Conservation (phyloP, 1,140 invertebrate genomes). For the Polyergus mexicanus region DNA sequence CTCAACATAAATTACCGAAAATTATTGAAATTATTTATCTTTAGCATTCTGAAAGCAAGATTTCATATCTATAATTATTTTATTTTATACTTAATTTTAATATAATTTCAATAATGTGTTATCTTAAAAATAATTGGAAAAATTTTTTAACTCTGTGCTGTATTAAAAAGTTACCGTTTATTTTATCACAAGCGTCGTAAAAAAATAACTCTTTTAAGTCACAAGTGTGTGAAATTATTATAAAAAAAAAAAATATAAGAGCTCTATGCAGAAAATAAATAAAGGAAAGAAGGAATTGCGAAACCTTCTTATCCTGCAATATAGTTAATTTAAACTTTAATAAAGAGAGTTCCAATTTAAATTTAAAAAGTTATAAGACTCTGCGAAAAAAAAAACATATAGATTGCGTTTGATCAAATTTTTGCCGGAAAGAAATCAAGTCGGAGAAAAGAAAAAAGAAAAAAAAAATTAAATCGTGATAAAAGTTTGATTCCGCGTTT, state of each 20-base stretch:
- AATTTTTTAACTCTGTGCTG: neutral
- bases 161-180: neutral
- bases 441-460: neutral
- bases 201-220: neutral
- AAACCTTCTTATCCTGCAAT: neutral
- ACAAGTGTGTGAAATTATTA: neutral
- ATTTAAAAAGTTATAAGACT: neutral
- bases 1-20: neutral
- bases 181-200: neutral
- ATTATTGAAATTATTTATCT: neutral
- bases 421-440: neutral
- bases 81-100: neutral
- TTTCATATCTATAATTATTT: slow-evolving; percentile 6
- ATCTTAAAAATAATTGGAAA: neutral
- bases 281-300: neutral
- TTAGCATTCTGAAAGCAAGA: neutral
- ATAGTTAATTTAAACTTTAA: slow-evolving; percentile 30
- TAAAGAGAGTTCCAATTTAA: neutral
- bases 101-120: neutral
- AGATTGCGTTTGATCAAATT: slow-evolving; percentile 2
- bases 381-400: neutral
- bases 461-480: neutral
- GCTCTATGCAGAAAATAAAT: neutral
- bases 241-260: neutral
- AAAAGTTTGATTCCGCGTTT: neutral